Evolutionary conservation across 2,797 vertebrate species (phyloP).

Genomic region (Sebastes wilsoni): DNA sequence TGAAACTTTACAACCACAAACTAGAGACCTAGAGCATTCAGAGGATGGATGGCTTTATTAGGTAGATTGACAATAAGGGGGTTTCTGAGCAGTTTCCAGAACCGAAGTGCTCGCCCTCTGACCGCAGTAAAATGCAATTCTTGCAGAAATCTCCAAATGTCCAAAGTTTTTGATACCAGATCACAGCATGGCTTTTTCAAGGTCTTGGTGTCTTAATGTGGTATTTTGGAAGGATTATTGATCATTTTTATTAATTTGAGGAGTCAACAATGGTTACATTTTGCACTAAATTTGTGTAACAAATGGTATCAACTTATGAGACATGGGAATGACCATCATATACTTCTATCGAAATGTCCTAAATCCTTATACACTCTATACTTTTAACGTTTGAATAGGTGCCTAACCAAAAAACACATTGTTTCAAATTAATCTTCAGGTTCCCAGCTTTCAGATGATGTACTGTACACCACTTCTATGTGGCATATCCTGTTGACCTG

Average conservation of each 20-base stretch:
- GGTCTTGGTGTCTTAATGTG: neutral
- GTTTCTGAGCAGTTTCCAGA: too few relatives aligned
- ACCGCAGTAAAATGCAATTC: neutral
- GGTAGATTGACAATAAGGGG: neutral
- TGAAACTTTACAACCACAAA: neutral
- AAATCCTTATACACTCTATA: too few relatives aligned
- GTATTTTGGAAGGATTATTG: neutral
- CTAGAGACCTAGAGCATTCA: rapidly evolving
- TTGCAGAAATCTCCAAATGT: neutral
- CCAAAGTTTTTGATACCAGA: neutral
- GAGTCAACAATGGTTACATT: neutral
- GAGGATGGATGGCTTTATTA: neutral
- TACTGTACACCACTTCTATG: neutral
- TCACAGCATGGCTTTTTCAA: neutral
- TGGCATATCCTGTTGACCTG: neutral
- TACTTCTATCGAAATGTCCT: neutral
- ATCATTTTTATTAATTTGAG: too few relatives aligned
- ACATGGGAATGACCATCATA: neutral
- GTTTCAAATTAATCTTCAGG: neutral
- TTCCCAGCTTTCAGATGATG: neutral
- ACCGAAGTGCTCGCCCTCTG: too few relatives aligned
- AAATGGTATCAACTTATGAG: neutral
- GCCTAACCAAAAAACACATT: neutral
- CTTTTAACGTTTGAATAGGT: neutral
- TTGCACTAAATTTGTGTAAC: neutral